These are phyloP conservation scores for Heliothis virescens DNA, from an alignment of 1,140 invertebrate species.

Conservation along the genomic window DNA sequence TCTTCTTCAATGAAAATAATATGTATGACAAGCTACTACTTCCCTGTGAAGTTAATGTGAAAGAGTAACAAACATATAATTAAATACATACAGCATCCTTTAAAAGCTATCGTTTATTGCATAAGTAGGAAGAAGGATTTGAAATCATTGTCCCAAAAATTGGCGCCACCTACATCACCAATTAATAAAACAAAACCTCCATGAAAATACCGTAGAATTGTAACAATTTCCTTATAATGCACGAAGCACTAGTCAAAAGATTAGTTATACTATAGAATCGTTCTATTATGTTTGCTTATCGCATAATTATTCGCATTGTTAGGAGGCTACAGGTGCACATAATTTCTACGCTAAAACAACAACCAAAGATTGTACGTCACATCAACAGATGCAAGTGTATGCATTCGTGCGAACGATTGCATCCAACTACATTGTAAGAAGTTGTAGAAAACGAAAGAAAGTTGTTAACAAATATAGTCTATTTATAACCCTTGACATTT, in stretches of 20 bases:
- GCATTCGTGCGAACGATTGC: not conserved
- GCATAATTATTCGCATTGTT: not conserved
- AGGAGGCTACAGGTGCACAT: constrained; percentile 5
- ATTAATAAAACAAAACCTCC: too few relatives aligned
- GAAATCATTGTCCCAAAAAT: too few relatives aligned
- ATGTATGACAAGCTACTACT: too few relatives aligned
- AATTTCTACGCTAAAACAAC: not conserved
- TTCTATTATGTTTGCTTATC: not conserved
- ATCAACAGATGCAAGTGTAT: not conserved
- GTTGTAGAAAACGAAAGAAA: not conserved
- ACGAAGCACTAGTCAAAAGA: not conserved
- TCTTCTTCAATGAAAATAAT: too few relatives aligned
- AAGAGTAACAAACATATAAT: too few relatives aligned
- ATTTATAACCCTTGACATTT: not conserved
- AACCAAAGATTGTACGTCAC: not conserved
- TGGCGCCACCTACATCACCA: too few relatives aligned
- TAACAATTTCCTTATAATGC: not conserved
- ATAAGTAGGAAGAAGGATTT: too few relatives aligned
- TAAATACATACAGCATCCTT: too few relatives aligned
- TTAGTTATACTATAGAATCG: not conserved
- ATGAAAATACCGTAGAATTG: not conserved
- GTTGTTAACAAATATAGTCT: not conserved
- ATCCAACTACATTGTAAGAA: not conserved
- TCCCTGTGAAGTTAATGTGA: too few relatives aligned
- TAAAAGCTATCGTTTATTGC: too few relatives aligned